phyloP scores from a whole-genome alignment of 2,888 invertebrate genomes.

The Trissolcus japonicus region DNA sequence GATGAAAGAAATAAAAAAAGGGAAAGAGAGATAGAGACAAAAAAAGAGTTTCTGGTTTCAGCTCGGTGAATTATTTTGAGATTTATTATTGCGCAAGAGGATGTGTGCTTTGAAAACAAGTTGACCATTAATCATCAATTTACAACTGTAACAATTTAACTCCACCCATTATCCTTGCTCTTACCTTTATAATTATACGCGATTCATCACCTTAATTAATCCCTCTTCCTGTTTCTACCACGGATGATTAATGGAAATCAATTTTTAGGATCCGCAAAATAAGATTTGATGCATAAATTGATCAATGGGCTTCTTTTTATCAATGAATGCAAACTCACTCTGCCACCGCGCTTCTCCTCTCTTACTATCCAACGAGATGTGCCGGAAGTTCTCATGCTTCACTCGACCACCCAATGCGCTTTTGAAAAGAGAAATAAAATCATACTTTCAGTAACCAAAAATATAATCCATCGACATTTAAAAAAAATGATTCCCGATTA shows the following conservation, averaged over 20 bases:
- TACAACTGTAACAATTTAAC: background rate
- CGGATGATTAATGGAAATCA: conserved; percentile 31
- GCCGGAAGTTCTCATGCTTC: conserved; percentile 57
- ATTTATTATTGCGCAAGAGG: too few relatives aligned
- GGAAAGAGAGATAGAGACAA: too few relatives aligned
- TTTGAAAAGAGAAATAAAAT: conserved; percentile 32
- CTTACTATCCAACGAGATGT: conserved; percentile 42
- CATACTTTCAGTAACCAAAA: background rate
- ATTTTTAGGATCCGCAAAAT: conserved; percentile 25
- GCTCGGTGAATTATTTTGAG: too few relatives aligned
- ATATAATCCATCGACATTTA: background rate
- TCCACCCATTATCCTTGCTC: too few relatives aligned
- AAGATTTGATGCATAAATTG: conserved; percentile 31
- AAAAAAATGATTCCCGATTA: background rate
- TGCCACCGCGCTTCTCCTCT: conserved; percentile 44
- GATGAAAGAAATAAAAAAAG: too few relatives aligned
- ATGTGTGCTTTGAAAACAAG: background rate
- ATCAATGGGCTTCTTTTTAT: conserved; percentile 44
- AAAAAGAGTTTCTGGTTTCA: too few relatives aligned
- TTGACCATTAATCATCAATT: conserved; percentile 1
- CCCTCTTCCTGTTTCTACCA: background rate
- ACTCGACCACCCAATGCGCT: conserved; percentile 53
- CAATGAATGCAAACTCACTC: conserved; percentile 42
- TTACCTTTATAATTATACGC: background rate
- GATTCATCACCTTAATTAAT: conserved; percentile 24